phyloP scores from a whole-genome alignment of 1,140 invertebrate species.

The Platorchestia sp. region DNA sequence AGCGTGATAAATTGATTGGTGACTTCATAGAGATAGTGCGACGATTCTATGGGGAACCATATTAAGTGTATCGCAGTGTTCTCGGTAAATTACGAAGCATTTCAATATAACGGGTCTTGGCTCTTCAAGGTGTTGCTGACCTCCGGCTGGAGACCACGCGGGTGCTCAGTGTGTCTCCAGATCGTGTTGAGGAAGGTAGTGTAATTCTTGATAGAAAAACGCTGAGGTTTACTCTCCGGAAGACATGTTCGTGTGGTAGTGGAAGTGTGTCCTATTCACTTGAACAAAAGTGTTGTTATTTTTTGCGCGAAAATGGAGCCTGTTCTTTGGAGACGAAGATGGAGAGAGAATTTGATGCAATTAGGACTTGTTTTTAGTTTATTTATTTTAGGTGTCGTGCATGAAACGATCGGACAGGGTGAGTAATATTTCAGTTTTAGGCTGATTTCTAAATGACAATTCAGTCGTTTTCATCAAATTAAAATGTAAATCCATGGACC shows the following conservation, averaged over 20 bases:
- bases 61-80: not conserved
- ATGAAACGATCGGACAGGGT: constrained; percentile 16
- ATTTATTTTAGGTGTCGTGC: constrained; percentile 22
- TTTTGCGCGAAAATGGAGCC: not conserved
- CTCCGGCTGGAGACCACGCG: not conserved
- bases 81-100: constrained; percentile 25
- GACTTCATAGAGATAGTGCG: not conserved
- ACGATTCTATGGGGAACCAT: not conserved
- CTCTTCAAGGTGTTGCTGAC: not conserved
- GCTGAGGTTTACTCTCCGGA: not conserved
- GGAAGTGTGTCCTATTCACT: not conserved
- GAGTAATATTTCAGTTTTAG: not conserved
- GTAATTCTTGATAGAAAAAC: not conserved
- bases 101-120: constrained; percentile 16
- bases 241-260: constrained; percentile 41
- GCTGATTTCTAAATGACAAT: not conserved
- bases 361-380: constrained; percentile 26
- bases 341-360: constrained; percentile 14
- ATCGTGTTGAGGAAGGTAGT: not conserved
- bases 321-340: constrained; percentile 39
- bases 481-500: not conserved
- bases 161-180: constrained; percentile 19
- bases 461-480: not conserved
- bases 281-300: constrained; percentile 3
- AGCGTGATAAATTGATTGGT: not conserved